Evolutionary conservation across 1,140 invertebrate genomes (phyloP), one percentile per base, ranked within the genome.

Genomic region (Formica exsecta): DNA sequence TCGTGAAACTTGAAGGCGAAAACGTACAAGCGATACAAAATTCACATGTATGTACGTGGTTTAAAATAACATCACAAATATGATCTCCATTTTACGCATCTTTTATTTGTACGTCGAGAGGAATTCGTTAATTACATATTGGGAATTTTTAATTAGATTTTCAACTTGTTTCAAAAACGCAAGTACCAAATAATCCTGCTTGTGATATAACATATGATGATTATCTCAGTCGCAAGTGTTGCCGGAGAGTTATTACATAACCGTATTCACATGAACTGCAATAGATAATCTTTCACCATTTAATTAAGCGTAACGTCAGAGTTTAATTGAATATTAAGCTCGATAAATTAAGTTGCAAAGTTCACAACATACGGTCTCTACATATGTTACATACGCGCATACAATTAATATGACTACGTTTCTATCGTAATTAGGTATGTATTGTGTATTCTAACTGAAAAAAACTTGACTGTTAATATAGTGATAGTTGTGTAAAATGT

Each of bases 321-420:
- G 7, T 64, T 88, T 48, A 79, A 89, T 36, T 66, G n/a, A 8
- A 25, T 25, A 76, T 29, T 76, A 66, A 79, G 16, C 44, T 36
- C 7, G 19, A 38, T 36, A 79, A 77, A 25, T 79, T 62, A 57
- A 85, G 38, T 22, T 38, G 25, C 2, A 16, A 32, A 2, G 25
- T 81, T 81, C 6, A 25, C 8, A 44, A 9, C 36, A 51, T 16
- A 6, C 0, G 16, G 8, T 54, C 22, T 13, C 25, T 71, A 25
- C 19, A 16, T 57, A 51, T 65, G n/a, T 79, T 79, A 44, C 7
- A 70, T 25, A 38, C 13, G 19, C 32, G 22, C n/a, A 25, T 32
- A 44, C 32, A 68, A 70, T 70, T 70, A 5, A 68, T 68, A 41
- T 8, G n/a, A 64, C 3, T 48, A 38, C 32, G 22, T 68, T 70